A percentile compares a stretch with the other conserved stretches of the same genome.
These are phyloP conservation scores for Zygaena filipendulae DNA, from an alignment of 2,888 invertebrate genomes.

Conservation along the genomic window DNA sequence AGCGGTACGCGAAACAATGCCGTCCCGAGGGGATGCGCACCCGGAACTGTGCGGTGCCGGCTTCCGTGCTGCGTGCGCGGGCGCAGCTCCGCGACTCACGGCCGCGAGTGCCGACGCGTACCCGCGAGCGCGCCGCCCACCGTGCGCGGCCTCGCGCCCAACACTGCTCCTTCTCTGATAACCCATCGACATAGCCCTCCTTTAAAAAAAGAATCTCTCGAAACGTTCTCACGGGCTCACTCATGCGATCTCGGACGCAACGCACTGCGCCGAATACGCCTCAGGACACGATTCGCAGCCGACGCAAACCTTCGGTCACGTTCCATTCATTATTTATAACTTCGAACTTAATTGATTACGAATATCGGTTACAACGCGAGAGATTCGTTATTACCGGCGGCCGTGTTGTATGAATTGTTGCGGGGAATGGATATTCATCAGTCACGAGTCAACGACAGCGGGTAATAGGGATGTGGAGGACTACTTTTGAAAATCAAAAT, in stretches of 20 bases:
- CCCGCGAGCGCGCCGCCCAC: slow-evolving; percentile 22
- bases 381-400: too few species aligned
- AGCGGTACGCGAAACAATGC: slow-evolving; percentile 27
- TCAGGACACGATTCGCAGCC: slow-evolving; percentile 31
- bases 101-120: slow-evolving; percentile 21
- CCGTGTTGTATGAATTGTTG: too few species aligned
- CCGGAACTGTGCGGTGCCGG: too few species aligned
- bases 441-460: too few species aligned
- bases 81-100: slow-evolving; percentile 10
- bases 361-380: too few species aligned
- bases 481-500: too few species aligned
- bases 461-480: too few species aligned
- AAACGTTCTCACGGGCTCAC: slow-evolving; percentile 28
- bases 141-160: slow-evolving; percentile 31
- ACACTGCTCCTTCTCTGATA: slow-evolving; percentile 32
- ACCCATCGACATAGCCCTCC: slow-evolving; percentile 31
- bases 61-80: slow-evolving; percentile 23
- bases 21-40: slow-evolving; percentile 29
- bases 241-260: slow-evolving; percentile 20
- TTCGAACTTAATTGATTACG: too few species aligned
- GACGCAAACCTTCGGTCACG: slow-evolving; percentile 22
- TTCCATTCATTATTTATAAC: slow-evolving; percentile 11
- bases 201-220: slow-evolving; percentile 29
- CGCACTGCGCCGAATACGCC: slow-evolving; percentile 25
- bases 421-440: too few species aligned